Conservation (phyloP, 1,140 invertebrate species). For the Phymorhynchus buccinoides region DNA sequence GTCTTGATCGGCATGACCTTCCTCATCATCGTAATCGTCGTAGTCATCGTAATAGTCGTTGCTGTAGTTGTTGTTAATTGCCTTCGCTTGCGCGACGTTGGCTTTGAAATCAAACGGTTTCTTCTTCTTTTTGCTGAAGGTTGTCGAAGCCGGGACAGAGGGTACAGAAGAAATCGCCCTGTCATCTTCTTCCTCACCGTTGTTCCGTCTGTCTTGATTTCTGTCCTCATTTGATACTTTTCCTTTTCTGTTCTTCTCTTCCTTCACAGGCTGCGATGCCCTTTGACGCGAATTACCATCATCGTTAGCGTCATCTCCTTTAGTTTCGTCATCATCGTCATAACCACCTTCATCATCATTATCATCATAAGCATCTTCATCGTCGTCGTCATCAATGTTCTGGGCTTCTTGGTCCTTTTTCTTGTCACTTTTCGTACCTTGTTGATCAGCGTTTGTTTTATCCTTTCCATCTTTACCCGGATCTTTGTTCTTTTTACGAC, state of each 20-base stretch:
- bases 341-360: neutral
- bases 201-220: neutral
- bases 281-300: neutral
- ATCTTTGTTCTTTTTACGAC: neutral
- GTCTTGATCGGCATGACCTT: neutral
- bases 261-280: neutral
- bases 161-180: neutral
- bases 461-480: neutral
- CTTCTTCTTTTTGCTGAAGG: conserved; percentile 3
- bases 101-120: conserved; percentile 1
- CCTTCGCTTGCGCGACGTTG: neutral
- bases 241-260: neutral
- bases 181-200: neutral
- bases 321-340: neutral
- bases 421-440: neutral
- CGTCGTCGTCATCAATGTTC: no score
- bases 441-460: neutral
- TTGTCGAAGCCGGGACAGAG: neutral
- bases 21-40: neutral
- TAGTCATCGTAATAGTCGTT: neutral
- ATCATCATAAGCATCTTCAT: neutral
- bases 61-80: neutral
- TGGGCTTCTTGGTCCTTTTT: neutral
- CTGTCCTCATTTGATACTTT: neutral
- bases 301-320: neutral